Evolutionary conservation across 1,140 invertebrate species (phyloP), one percentile per base, ranked within the genome.

Genomic region (Eurosta solidaginis): DNA sequence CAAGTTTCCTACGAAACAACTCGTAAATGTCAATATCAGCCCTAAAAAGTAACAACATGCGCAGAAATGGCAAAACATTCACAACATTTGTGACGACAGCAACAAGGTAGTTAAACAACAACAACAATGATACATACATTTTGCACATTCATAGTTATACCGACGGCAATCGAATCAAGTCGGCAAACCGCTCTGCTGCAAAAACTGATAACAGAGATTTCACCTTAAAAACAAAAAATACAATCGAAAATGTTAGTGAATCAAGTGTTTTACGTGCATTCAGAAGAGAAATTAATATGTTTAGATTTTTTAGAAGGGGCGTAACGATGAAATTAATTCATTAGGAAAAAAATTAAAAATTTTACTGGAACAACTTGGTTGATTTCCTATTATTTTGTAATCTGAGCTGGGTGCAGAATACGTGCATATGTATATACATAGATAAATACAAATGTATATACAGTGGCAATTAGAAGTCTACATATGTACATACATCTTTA

Each of bases 151-250:
- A n/a, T n/a, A n/a, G n/a, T n/a, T n/a, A n/a, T n/a, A 40, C 36
- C 59, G 59, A 68, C 59, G 33, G n/a, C 33, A 36, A 33, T 68
- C 14, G 33, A 20, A 68, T 17, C 36, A 68, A 68, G 33, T 68
- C 40, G 59, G 59, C 33, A 68, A 68, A 68, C 59, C 17, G 59
- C 59, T 68, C 40, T 40, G 33, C 29, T 68, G 22, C n/a, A 40
- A 68, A 68, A 36, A 68, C 33, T 68, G 27, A 40, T 68, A 20
- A 68, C 40, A 68, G 33, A 40, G 59, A 68, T 68, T 68, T 68
- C 59, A 68, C 59, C 59, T 40, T n/a, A 68, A 68, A 68, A 40
- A 68, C 33, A 40, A 40, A 68, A 33, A 68, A 68, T 29, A 68
- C 36, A 68, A 68, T 68, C 22, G 29, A 68, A 68, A 20, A n/a